Percentiles rank a stretch among this genome's conserved stretches.
These are phyloP conservation scores for Periphyllus acericola DNA, from an alignment of 2,888 invertebrate genomes.

Conservation along the genomic window DNA sequence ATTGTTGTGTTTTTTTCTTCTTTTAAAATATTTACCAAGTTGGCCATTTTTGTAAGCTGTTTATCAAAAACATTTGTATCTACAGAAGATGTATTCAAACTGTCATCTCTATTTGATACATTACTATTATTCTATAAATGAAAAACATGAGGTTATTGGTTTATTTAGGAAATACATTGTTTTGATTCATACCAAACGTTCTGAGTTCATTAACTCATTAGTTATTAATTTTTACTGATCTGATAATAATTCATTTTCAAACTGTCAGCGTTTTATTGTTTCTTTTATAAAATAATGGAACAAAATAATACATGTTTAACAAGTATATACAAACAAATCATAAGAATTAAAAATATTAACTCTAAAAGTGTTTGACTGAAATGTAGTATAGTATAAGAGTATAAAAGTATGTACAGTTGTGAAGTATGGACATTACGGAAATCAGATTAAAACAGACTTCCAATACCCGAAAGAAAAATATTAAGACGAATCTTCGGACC, in stretches of 20 bases:
- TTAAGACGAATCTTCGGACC: too few species aligned
- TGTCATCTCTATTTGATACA: slow-evolving; percentile 44
- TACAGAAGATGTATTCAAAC: neutral
- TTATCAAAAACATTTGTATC: slow-evolving; percentile 23
- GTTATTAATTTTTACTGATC: slow-evolving; percentile 52
- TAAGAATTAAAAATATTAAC: too few species aligned
- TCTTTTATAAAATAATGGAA: neutral
- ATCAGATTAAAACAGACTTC: too few species aligned
- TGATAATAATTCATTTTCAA: slow-evolving; percentile 57
- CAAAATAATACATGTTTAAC: too few species aligned
- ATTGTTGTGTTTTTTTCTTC: slow-evolving; percentile 43
- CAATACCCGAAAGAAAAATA: too few species aligned
- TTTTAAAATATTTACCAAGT: slow-evolving; percentile 57
- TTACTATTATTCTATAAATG: slow-evolving; percentile 49
- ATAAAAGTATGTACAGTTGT: too few species aligned
- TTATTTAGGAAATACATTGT: neutral
- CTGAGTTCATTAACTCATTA: slow-evolving; percentile 9
- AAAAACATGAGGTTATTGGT: neutral
- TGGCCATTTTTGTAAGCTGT: slow-evolving; percentile 49
- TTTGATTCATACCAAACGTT: slow-evolving; percentile 32
- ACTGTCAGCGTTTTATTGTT: slow-evolving; percentile 49
- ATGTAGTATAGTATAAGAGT: too few species aligned
- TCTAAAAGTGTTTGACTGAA: too few species aligned
- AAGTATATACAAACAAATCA: too few species aligned
- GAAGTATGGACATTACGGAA: too few species aligned